Evolutionary conservation across 2,888 invertebrate genomes (phyloP).

Genomic region (Cosmopolites sordidus): DNA sequence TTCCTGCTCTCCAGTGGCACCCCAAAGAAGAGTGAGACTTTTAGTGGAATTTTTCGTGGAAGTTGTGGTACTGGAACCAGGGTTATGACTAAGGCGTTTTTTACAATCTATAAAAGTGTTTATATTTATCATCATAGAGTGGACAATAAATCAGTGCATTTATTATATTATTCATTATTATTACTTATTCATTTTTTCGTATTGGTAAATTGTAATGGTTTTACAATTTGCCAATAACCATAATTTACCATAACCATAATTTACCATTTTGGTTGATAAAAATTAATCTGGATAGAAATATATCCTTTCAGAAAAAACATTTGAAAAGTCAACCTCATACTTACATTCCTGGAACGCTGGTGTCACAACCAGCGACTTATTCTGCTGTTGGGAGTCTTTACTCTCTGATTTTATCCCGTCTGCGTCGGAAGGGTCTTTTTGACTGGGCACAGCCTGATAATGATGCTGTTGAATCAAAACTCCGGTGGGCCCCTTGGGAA

Average conservation of each 20-base stretch:
- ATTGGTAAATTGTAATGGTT: too few relatives aligned
- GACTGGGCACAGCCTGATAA: conserved; percentile 77
- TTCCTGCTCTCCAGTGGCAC: conserved; percentile 93
- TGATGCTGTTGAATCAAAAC: conserved; percentile 91
- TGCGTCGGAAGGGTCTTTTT: conserved; percentile 30
- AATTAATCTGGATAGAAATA: too few relatives aligned
- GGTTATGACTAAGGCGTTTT: conserved; percentile 46
- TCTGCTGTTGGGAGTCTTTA: conserved; percentile 5
- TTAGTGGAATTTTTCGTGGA: conserved; percentile 45
- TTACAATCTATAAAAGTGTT: conserved; percentile 45
- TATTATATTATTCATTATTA: too few relatives aligned
- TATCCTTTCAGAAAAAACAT: too few relatives aligned
- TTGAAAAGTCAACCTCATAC: too few relatives aligned
- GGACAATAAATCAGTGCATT: too few relatives aligned
- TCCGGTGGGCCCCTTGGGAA: conserved; percentile 89
- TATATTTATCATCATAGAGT: too few relatives aligned
- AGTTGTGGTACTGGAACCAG: conserved; percentile 34
- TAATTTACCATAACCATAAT: too few relatives aligned
- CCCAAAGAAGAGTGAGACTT: conserved; percentile 77
- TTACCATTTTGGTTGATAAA: too few relatives aligned
- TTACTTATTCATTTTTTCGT: too few relatives aligned
- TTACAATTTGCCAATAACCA: too few relatives aligned
- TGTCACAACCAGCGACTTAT: conserved; percentile 40
- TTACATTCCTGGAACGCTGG: conserved; percentile 53
- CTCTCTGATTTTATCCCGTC: neutral